These are phyloP conservation scores for Drosophila nebulosa DNA, from an alignment of 1,140 invertebrate species.

Conservation along the genomic window DNA sequence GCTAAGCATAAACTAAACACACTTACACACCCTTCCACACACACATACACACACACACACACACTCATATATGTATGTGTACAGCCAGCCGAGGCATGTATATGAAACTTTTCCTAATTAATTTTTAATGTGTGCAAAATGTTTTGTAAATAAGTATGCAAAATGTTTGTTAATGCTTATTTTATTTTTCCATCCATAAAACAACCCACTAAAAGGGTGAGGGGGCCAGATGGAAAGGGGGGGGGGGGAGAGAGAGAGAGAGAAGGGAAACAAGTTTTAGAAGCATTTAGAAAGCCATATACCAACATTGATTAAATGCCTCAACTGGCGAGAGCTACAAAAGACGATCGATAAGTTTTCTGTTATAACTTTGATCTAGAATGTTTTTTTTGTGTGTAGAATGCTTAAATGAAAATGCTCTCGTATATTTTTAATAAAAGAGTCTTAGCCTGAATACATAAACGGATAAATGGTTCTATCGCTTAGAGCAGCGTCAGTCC, in stretches of 20 bases:
- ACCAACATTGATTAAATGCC: neutral
- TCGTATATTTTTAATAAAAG: too few relatives aligned
- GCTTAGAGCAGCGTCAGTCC: too few relatives aligned
- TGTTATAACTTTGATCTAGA: too few relatives aligned
- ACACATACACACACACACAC: neutral
- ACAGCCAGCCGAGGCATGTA: neutral
- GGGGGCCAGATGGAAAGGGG: too few relatives aligned
- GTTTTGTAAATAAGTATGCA: constrained; percentile 42
- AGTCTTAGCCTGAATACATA: too few relatives aligned
- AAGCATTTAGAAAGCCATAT: neutral
- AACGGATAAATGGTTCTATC: too few relatives aligned
- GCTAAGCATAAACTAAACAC: constrained; percentile 67
- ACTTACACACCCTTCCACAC: constrained; percentile 7
- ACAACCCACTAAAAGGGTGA: neutral
- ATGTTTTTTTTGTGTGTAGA: too few relatives aligned
- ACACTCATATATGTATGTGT: neutral
- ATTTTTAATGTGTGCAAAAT: constrained; percentile 76
- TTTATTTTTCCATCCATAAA: constrained; percentile 9
- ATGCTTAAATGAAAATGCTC: too few relatives aligned
- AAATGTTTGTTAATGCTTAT: constrained; percentile 32
- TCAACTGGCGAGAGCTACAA: too few relatives aligned
- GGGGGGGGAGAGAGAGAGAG: neutral
- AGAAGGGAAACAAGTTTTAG: neutral
- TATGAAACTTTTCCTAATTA: constrained; percentile 71
- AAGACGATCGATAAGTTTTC: too few relatives aligned